Conservation (phyloP, 2,888 invertebrate species). For the Lithophane ornitopus region DNA sequence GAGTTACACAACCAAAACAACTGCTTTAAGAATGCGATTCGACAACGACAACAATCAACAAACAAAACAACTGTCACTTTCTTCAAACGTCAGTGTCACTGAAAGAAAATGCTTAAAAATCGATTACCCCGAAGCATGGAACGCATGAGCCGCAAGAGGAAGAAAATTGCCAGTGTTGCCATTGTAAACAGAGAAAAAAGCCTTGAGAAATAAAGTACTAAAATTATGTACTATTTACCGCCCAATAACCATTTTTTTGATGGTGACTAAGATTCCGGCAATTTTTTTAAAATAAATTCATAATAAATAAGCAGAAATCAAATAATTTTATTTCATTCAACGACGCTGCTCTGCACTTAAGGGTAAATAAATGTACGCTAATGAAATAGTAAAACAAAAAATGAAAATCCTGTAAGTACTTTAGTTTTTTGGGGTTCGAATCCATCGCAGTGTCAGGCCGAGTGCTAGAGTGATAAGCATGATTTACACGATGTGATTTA, state of each 20-base stretch:
- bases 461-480: too few species aligned
- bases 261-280: too few species aligned
- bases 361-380: background rate
- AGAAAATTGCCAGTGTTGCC: background rate
- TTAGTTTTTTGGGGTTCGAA: background rate
- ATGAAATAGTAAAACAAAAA: too few species aligned
- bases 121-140: background rate
- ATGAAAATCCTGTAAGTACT: too few species aligned
- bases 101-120: slow-evolving; percentile 1
- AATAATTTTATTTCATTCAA: background rate
- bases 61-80: slow-evolving; percentile 36
- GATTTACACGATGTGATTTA: too few species aligned
- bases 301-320: background rate
- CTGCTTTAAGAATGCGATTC: background rate
- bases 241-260: too few species aligned
- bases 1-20: slow-evolving; percentile 39
- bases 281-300: background rate
- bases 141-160: background rate
- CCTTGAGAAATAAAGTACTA: background rate
- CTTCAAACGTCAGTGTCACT: slow-evolving; percentile 22
- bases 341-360: background rate
- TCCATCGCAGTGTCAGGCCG: background rate
- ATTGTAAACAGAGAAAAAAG: background rate
- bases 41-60: slow-evolving; percentile 31
- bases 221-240: too few species aligned